Base-by-base conservation (phyloP, 1,140 invertebrate species). In the Magallana angulata region DNA sequence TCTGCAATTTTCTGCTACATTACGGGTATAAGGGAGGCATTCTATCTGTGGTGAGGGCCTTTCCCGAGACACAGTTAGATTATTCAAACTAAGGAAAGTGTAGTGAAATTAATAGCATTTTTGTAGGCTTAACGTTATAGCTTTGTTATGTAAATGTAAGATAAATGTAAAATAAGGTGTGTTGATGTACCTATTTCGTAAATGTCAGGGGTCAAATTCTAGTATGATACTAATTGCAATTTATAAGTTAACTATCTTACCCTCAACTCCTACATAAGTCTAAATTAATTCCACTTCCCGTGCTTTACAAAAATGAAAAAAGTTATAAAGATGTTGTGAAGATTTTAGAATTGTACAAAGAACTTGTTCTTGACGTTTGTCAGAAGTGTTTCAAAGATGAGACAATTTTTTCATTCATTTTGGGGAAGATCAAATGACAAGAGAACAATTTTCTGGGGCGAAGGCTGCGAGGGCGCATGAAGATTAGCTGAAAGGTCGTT, bases 341-440 rank as follows among this genome's bases (percentile, higher is more conserved):
- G 7, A 89, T 89, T 30, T 59, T 90, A 12, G 60, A 76, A 57
- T 76, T 12, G n/a, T 89, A 87, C 57, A 59, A 87, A 86, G n/a
- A 89, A 16, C 18, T 87, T 57, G 36, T 88, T 84, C 58, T 80
- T 1, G n/a, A 36, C 30, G 58, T 82, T 14, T 81, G 62, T 81
- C 12, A 24, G 36, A 24, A 9, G 57, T 48, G 14, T 57, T 56
- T n/a, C 6, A 71, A 80, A 56, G 24, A 57, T 36, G 8, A 48
- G 16, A 11, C 18, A 24, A 85, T 24, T 57, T 90, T 11, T 76
- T 87, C 18, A 81, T 90, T n/a, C 87, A 90, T 30, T 71, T 90
- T 18, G 87, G 89, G 6, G 89, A 86, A 56, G 89, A 90, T 76
- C 86, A 88, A 57, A n/a, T 90, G 8, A 90, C 89, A 7, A 82